These are phyloP conservation scores for Neotoma lepida DNA, from an alignment of 2,113 vertebrate genomes.

Conservation along the genomic window DNA sequence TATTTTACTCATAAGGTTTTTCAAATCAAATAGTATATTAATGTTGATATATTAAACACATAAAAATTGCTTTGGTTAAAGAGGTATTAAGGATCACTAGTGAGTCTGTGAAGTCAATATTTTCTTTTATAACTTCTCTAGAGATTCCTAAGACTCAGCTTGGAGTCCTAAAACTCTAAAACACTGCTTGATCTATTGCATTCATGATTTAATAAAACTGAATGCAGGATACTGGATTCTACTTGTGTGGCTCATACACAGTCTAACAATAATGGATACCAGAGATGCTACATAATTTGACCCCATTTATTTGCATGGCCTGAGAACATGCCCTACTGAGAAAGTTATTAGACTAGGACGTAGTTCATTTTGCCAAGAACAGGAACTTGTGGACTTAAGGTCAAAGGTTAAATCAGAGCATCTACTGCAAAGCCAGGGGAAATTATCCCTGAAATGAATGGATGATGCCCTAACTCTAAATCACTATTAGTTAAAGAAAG, in stretches of 20 bases:
- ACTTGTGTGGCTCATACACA: not conserved
- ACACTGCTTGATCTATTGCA: not conserved
- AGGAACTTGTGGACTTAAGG: not conserved
- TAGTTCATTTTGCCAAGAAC: slow-evolving; percentile 41
- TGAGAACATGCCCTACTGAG: slow-evolving; percentile 25
- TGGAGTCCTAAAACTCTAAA: not conserved
- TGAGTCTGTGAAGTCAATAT: not conserved
- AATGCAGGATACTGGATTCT: not conserved
- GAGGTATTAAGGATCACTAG: not conserved
- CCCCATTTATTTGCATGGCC: not conserved
- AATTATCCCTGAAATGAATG: slow-evolving; percentile 60
- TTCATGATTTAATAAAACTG: slow-evolving; percentile 18
- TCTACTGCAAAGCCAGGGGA: not conserved
- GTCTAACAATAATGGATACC: not conserved
- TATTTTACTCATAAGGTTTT: not conserved
- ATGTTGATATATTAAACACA: not conserved
- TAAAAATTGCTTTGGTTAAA: slow-evolving; percentile 12
- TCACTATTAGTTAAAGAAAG: slow-evolving; percentile 32
- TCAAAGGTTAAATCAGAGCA: slow-evolving; percentile 52
- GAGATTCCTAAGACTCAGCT: not conserved
- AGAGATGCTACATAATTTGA: slow-evolving; percentile 19
- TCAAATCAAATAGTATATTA: slow-evolving; percentile 10
- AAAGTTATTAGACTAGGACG: slow-evolving; percentile 37
- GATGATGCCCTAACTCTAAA: slow-evolving; percentile 40
- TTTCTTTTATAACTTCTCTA: not conserved